These are phyloP conservation scores for Siniperca chuatsi DNA, from an alignment of 2,113 vertebrate species.

Conservation along the genomic window DNA sequence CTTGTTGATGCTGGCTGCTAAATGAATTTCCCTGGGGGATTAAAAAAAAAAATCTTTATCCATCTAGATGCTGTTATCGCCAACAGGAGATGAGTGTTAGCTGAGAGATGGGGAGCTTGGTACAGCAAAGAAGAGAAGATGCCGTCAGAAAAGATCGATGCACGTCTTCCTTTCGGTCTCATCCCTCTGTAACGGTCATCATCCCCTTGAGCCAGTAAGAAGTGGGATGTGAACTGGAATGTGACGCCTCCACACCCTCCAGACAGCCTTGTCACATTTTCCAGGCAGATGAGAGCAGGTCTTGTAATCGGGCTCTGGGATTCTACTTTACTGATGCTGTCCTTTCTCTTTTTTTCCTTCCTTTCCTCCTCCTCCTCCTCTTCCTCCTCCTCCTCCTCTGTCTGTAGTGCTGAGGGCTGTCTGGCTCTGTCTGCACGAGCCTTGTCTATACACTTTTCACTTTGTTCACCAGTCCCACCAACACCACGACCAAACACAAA, in stretches of 20 bases:
- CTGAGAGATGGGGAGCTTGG: background rate
- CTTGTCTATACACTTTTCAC: constrained; percentile 15
- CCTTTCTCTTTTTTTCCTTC: background rate
- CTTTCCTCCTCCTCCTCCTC: background rate
- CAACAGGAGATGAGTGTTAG: constrained; percentile 4
- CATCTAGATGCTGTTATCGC: background rate
- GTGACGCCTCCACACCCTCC: constrained; percentile 61
- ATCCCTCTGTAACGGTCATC: constrained; percentile 47
- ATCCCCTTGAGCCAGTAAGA: constrained; percentile 47
- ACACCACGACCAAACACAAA: background rate
- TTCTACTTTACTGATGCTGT: constrained; percentile 74
- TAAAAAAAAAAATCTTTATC: constrained; percentile 4
- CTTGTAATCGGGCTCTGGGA: constrained; percentile 72
- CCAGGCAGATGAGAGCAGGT: constrained; percentile 75
- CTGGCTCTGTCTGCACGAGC: constrained; percentile 42
- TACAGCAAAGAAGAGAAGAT: constrained; percentile 8
- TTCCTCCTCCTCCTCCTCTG: constrained; percentile 25
- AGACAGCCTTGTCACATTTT: constrained; percentile 76
- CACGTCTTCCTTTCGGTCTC: background rate
- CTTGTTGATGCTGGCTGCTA: constrained; percentile 29
- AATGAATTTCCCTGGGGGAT: constrained; percentile 9
- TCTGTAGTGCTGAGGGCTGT: constrained; percentile 46
- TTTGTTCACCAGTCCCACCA: constrained; percentile 5
- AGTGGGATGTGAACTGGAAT: constrained; percentile 73
- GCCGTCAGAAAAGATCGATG: background rate